Conservation (phyloP, 1,140 invertebrate species). For the Ips typographus region DNA sequence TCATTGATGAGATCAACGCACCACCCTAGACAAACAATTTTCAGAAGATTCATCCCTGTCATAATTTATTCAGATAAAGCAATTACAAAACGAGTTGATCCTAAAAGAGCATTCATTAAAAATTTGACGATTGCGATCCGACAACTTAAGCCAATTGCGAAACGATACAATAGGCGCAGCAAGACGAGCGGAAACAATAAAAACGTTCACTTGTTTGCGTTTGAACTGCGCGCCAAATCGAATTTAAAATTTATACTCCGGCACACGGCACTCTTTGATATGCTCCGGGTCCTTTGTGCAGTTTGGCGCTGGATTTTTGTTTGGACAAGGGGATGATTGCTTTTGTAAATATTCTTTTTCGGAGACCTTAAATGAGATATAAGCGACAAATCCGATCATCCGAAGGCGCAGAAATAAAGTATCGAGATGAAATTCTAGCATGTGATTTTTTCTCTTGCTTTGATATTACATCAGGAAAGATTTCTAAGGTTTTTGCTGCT, state of each 20-base stretch:
- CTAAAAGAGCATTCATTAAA: constrained; percentile 43
- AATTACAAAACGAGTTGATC: constrained; percentile 31
- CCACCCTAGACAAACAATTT: constrained; percentile 20
- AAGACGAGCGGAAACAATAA: constrained; percentile 35
- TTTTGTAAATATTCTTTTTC: constrained; percentile 47
- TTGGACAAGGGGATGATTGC: constrained; percentile 44
- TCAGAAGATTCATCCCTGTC: constrained; percentile 9
- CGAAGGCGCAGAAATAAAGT: constrained; percentile 12
- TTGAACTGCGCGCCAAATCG: constrained; percentile 45
- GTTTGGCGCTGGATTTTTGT: constrained; percentile 48
- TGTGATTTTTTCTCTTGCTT: neutral
- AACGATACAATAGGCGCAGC: constrained; percentile 41
- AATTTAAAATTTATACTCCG: constrained; percentile 50
- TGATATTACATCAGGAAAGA: neutral
- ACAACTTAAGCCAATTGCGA: constrained; percentile 49
- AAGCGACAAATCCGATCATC: constrained; percentile 12
- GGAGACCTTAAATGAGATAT: constrained; percentile 34
- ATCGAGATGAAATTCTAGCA: neutral
- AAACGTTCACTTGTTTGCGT: constrained; percentile 47
- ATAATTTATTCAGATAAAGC: constrained; percentile 33
- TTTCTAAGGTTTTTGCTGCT: neutral
- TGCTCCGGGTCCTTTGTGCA: constrained; percentile 45
- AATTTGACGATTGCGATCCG: constrained; percentile 40
- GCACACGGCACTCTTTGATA: constrained; percentile 46
- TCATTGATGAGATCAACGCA: neutral